Percentiles rank a stretch among this genome's conserved stretches.
These are phyloP conservation scores for Embidobia sp. DNA, from an alignment of 2,888 invertebrate species.

Conservation along the genomic window DNA sequence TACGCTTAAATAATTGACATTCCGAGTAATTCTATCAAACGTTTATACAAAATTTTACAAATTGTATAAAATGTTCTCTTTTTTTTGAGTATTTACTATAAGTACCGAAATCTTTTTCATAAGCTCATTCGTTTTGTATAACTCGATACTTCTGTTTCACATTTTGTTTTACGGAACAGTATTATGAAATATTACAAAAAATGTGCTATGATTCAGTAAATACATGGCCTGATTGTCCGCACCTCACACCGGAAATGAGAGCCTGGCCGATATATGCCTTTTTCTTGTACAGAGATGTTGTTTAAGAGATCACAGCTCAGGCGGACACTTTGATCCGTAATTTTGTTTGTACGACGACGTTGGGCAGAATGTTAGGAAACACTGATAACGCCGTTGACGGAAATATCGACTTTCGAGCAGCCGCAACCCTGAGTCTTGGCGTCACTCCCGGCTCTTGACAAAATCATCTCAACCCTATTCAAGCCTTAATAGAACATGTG, in stretches of 20 bases:
- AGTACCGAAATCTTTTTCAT: too few relatives aligned
- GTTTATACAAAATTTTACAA: too few relatives aligned
- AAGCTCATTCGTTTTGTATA: too few relatives aligned
- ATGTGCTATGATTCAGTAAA: not conserved
- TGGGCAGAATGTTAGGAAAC: constrained; percentile 76
- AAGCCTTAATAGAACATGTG: constrained; percentile 20
- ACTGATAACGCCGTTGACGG: constrained; percentile 80
- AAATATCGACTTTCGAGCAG: constrained; percentile 79
- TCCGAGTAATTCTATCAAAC: not conserved
- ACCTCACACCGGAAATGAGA: constrained; percentile 51
- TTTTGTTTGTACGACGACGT: constrained; percentile 77
- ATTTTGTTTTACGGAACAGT: too few relatives aligned
- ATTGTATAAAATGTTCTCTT: too few relatives aligned
- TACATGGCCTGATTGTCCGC: constrained; percentile 17
- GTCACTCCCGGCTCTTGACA: constrained; percentile 49
- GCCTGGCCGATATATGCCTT: constrained; percentile 17
- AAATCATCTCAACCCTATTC: constrained; percentile 44
- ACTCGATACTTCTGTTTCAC: not conserved
- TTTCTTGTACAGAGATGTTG: constrained; percentile 24
- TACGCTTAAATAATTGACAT: not conserved
- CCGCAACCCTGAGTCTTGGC: constrained; percentile 55
- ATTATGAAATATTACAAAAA: too few relatives aligned
- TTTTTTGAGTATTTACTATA: too few relatives aligned
- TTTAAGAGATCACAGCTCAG: constrained; percentile 48
- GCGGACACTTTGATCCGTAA: constrained; percentile 77